Evolutionary conservation across 2,113 vertebrate genomes (phyloP), one percentile per base, ranked within the genome.

Genomic region (Ahaetulla prasina): DNA sequence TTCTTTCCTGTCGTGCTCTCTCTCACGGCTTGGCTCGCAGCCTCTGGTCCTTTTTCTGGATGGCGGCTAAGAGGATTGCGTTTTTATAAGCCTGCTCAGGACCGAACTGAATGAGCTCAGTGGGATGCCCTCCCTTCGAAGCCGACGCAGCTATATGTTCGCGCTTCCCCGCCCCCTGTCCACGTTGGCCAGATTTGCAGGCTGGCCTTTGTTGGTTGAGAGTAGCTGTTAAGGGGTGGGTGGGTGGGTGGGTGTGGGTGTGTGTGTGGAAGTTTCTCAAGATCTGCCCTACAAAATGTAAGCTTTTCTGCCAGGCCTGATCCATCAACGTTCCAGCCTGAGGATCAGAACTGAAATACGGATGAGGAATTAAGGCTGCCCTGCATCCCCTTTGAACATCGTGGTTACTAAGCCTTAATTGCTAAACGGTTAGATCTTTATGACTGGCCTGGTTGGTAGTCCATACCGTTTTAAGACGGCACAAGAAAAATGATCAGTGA

Each of bases 231-330:
- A 87, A 45, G 2, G 27, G 57, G 60, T 25, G 20, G 11, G 60
- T n/a, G 12, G 11, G 4, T 2, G 12, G 0, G 1, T 5, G 5
- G 11, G 1, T 47, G 45, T 27, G 25, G 60, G 1, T 23, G 22
- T 27, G 27, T 16, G 52, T 3, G 3, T 20, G 12, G 12, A 22
- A 43, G 74, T 9, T 39, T 43, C 8, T 22, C 74, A 43, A 80
- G 74, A 80, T 80, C 45, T n/a, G 16, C 43, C 89, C 16, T 47
- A 14, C 39, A 47, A 89, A 43, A 89, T 12, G 45, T 63, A 16
- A 16, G 8, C 25, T 89, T 43, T 45, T 63, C 55, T 88, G 35
- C 35, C 52, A 57, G 87, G 2, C 25, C 6, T 35, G 23, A 55
- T 7, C 52, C n/a, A 43, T 39, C 22, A 7, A 88, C 20, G 20